Percentiles rank a stretch among this genome's conserved stretches.
Evolutionary conservation across 2,797 vertebrate species (phyloP).

Genomic region (Acanthornis magna): DNA sequence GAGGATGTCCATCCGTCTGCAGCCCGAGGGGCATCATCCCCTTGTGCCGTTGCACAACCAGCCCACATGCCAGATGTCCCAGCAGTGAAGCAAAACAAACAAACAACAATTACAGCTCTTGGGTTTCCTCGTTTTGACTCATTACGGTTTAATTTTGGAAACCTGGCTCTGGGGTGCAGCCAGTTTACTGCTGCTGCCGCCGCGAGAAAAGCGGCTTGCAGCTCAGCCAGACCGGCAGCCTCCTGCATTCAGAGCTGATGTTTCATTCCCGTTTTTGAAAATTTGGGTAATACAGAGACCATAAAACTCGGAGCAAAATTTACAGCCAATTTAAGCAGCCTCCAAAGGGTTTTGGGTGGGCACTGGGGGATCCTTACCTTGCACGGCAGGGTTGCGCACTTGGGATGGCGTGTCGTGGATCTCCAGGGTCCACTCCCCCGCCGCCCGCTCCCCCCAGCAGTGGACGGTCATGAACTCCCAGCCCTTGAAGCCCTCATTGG

Average conservation of each 20-base stretch:
- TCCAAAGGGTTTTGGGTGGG: neutral
- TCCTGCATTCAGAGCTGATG: neutral
- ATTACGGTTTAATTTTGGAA: conserved; percentile 61
- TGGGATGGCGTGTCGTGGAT: conserved; percentile 84
- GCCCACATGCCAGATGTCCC: conserved; percentile 50
- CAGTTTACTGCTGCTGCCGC: neutral
- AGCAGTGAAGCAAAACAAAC: conserved; percentile 37
- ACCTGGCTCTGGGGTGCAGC: neutral
- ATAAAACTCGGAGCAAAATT: neutral
- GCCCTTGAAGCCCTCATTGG: conserved; percentile 89
- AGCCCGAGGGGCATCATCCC: neutral
- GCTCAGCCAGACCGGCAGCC: neutral
- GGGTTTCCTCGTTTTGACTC: conserved; percentile 45
- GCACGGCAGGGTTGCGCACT: conserved; percentile 81
- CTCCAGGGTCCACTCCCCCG: conserved; percentile 89
- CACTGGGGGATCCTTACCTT: conserved; percentile 76
- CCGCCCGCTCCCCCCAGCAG: conserved; percentile 89
- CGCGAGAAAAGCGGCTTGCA: neutral
- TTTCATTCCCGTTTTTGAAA: neutral
- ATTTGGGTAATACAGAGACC: neutral
- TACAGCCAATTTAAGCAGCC: neutral
- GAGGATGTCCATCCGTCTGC: neutral
- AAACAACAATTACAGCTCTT: conserved; percentile 62
- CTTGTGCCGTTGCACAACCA: neutral
- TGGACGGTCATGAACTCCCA: conserved; percentile 97